Percentiles rank a stretch among this genome's conserved stretches.
These are phyloP conservation scores for Vombatus ursinus DNA, from an alignment of 2,113 vertebrate genomes.

Conservation along the genomic window DNA sequence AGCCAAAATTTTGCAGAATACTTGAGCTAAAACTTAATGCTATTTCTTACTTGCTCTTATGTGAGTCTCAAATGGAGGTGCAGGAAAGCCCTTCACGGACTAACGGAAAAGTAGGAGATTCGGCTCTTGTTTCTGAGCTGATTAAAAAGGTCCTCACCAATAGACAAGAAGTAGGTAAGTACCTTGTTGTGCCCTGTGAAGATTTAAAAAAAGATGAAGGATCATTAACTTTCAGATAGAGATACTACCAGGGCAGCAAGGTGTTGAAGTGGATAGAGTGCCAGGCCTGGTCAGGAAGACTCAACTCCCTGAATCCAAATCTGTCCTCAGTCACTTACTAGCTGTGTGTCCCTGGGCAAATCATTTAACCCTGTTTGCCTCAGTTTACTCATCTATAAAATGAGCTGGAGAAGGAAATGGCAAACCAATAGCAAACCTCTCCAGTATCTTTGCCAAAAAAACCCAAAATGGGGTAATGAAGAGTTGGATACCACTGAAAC, in stretches of 20 bases:
- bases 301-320: background rate
- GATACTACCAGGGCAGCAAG: background rate
- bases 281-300: background rate
- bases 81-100: background rate
- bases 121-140: background rate
- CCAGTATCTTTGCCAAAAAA: background rate
- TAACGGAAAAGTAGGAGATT: background rate
- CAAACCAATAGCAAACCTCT: too few relatives aligned
- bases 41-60: background rate
- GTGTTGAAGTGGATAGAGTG: background rate
- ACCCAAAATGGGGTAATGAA: background rate
- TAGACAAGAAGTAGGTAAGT: background rate
- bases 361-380: background rate
- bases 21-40: background rate
- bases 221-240: background rate
- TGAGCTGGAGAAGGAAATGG: background rate
- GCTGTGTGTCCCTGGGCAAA: background rate
- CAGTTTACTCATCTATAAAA: background rate
- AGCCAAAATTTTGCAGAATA: background rate
- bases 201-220: background rate
- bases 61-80: background rate
- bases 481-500: background rate
- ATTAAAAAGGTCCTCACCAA: background rate
- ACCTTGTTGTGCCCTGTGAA: background rate
- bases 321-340: background rate